A percentile compares a stretch with the other conserved stretches of the same genome.
These are phyloP conservation scores for Setipinna tenuifilis DNA, from an alignment of 2,797 vertebrate genomes.

Conservation along the genomic window DNA sequence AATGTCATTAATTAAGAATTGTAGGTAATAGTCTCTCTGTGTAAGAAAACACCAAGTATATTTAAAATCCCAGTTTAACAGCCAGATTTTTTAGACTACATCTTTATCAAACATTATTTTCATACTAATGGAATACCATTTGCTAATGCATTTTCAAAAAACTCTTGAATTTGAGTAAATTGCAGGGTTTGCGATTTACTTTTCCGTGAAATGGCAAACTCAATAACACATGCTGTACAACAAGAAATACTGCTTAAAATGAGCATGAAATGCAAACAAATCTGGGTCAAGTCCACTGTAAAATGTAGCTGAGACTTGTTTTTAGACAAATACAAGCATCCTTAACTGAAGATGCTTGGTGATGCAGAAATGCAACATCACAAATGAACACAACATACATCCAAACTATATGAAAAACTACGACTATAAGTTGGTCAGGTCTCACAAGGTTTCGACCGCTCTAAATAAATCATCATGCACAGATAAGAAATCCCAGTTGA, in stretches of 20 bases:
- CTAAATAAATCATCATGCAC: constrained; percentile 21
- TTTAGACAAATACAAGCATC: not conserved
- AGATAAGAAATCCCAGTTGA: not conserved
- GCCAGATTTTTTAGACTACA: no score
- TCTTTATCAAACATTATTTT: no score
- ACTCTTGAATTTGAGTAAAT: no score
- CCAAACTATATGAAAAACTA: no score
- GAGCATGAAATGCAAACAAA: constrained; percentile 18
- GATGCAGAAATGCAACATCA: not conserved
- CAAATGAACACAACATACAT: not conserved
- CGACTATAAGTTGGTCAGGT: constrained; percentile 30
- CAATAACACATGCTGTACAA: not conserved
- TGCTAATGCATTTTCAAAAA: no score
- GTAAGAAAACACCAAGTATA: no score
- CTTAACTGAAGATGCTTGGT: not conserved
- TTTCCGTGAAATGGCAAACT: no score
- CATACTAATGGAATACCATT: no score
- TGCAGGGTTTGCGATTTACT: no score
- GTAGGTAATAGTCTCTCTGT: no score
- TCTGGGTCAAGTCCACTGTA: not conserved
- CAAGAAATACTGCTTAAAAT: not conserved
- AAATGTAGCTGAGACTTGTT: not conserved
- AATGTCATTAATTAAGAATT: no score
- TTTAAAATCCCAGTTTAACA: no score
- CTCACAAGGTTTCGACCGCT: not conserved